Conservation (phyloP, 1,140 invertebrate genomes). For the Caenorhabditis tropicalis region DNA sequence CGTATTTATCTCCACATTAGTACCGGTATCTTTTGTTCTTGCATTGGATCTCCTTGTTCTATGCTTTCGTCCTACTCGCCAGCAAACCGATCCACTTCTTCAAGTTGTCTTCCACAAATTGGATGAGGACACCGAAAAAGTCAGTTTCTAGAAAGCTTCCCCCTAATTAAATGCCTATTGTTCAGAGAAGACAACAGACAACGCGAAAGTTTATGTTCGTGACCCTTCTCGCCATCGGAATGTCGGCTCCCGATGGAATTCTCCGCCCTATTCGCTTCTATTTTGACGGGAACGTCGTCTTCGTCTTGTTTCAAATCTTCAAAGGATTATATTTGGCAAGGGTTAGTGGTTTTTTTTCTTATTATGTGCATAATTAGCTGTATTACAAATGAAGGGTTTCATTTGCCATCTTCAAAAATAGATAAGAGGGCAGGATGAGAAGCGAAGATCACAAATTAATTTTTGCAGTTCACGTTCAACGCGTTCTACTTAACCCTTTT, state of each 20-base stretch:
- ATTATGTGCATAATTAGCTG: not conserved
- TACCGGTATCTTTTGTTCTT: constrained; percentile 43
- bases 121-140: constrained; percentile 51
- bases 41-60: constrained; percentile 34
- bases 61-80: not conserved
- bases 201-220: constrained; percentile 48
- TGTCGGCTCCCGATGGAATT: constrained; percentile 42
- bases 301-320: constrained; percentile 35
- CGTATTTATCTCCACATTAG: constrained; percentile 27
- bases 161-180: too few species aligned
- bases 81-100: constrained; percentile 47
- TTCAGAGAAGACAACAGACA: constrained; percentile 8
- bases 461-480: constrained; percentile 54
- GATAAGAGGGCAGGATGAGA: not conserved
- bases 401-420: not conserved
- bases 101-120: constrained; percentile 48
- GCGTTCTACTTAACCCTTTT: constrained; percentile 50
- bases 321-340: constrained; percentile 27
- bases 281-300: not conserved
- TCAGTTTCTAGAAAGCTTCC: not conserved
- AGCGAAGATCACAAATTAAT: not conserved
- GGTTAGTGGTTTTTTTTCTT: not conserved
- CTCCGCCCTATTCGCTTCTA: constrained; percentile 23
- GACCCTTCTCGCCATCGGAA: constrained; percentile 16
- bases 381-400: not conserved